Evolutionary conservation across 2,113 vertebrate genomes (phyloP), one percentile per base, ranked within the genome.

Genomic region (Daboia siamensis): DNA sequence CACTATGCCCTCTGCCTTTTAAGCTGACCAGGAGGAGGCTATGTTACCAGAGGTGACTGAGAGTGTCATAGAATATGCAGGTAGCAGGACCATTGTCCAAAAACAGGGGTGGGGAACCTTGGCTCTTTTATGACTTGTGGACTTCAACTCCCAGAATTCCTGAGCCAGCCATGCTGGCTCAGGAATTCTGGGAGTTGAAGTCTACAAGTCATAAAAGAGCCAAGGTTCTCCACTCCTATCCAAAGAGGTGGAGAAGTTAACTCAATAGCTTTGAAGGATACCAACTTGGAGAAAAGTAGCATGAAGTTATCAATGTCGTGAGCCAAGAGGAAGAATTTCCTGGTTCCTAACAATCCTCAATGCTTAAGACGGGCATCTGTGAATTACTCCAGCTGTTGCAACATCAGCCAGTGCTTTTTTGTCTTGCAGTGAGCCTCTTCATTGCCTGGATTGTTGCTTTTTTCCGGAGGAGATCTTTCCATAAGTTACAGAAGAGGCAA

Each of bases 391-490:
- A 29, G 44, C 85, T 56, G 46, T 80, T 20, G 57, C 26, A n/a
- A 1, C 3, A 2, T 3, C 91, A 7, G 29, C 48, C 64, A 86
- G 51, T 44, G 0, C 3, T 54, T 51, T 20, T 91, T 56, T 91
- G 56, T 93, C 56, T 0, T 88, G 56, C 96, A 99, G 99, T 98
- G 93, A 98, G 98, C 92, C 97, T 99, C 51, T 94, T 98, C 0
- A 93, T 98, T 64, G 98, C 99, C 44, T 98, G 96, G 80, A n/a
- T 98, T 0, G 98, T 99, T 33, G 98, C 99, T 0, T 17, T 94
- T 94, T 95, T 98, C 90, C 98, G 98, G 59, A 97, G 97, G 90
- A 97, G 94, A 89, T 98, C 98, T 44, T 99, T 98, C 97, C 98
- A 96, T 94, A 98, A 97, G 93, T 97, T 99, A 86, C 98, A 98